Evolutionary conservation across 2,797 vertebrate species (phyloP), one percentile per base, ranked within the genome.

Genomic region (Geotrypetes seraphini): DNA sequence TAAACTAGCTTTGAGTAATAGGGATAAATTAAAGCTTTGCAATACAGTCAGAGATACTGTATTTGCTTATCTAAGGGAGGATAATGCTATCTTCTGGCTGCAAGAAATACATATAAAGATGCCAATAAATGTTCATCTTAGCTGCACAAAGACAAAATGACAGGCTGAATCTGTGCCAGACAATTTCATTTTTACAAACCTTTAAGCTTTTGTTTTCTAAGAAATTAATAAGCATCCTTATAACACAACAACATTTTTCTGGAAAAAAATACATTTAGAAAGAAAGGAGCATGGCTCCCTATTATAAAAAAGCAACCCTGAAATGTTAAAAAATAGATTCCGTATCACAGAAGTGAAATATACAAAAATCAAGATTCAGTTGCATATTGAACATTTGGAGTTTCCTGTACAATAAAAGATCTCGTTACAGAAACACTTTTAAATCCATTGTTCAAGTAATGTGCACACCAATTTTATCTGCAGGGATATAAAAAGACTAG

Each of bases 351-450:
- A 66, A 72, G 67, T 56, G 67, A 75, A 75, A 60, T 53, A 71
- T 60, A n/a, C n/a, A n/a, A n/a, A n/a, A 64, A 71, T 64, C 63
- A 75, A 71, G 61, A 64, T 67, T 77, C 78, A 75, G 60, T 71
- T 79, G 71, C 72, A 79, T 83, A 83, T 85, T 78, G 47, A 49
- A 63, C 65, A 69, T 68, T 69, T 74, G 76, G 79, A 69, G 62
- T 53, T 41, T 66, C 53, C 65, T 55, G 68, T 55, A 25, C 36
- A 62, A n/a, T n/a, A 69, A 64, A 70, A 69, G 58, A 53, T 53
- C 25, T 54, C 60, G 66, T 31, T 9, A 47, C 39, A 75, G 51
- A 69, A 58, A 74, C 60, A 50, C 33, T 58, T 53, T 45, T 53
- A 60, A 66, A 22, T 46, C 47, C 40, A 63, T 46, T 62, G 45